Evolutionary conservation across 2,113 vertebrate genomes (phyloP), one percentile per base, ranked within the genome.

Genomic region (Agelaius tricolor): DNA sequence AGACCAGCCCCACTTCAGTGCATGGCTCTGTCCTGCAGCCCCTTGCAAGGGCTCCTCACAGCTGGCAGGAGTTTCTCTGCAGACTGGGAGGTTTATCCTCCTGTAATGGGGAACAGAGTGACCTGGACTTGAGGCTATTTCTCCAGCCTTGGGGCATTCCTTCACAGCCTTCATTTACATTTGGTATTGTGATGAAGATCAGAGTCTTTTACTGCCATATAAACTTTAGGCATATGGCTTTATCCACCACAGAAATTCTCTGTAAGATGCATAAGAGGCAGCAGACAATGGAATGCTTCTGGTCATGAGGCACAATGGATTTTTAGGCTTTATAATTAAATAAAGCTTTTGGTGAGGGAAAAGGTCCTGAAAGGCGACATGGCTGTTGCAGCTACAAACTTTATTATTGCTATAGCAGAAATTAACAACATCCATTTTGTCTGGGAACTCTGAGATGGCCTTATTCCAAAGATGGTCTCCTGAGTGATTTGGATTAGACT

Each of bases 391-490:
- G 41, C 65, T 37, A 61, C 77, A 90, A 94, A 81, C n/a, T 68
- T 94, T 79, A 47, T 89, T 92, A 91, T 49, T 74, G 39, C 66
- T 84, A 44, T 44, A 77, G 65, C 49, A 94, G 72, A 93, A 93
- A 79, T 41, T 58, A 91, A 57, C 0, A 3, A 59, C 59, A 87
- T 95, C 80, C 85, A 94, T 97, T 97, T 97, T 90, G 57, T 65
- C 51, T 93, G 46, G 47, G 51, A 91, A 37, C 41, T 91, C 86
- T 73, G 84, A 88, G 51, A 94, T 95, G 88, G 95, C 86, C 71
- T 96, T 87, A 39, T 94, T 96, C 93, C 91, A 97, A 67, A 92
- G 44, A 94, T 83, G 61, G 90, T 95, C 93, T 94, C 96, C 93
- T 86, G 84, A 92, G 94, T 86, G 89, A 93, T 93, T 91, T 89